Evolutionary conservation across 2,113 vertebrate species (phyloP), one percentile per base, ranked within the genome.

Genomic region (Paraplagusia blochii): DNA sequence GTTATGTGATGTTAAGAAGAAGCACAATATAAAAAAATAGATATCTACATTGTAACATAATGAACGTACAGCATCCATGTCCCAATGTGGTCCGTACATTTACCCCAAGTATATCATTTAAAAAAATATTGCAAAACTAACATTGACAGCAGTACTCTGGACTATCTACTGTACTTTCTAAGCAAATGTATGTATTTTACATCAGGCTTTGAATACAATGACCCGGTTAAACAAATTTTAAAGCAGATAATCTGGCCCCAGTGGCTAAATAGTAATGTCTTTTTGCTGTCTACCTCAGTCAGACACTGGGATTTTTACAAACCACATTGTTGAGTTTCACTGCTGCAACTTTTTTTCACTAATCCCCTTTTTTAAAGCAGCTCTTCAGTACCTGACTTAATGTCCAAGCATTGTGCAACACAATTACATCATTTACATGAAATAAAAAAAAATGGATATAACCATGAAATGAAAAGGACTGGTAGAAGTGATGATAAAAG

Each of bases 31-130:
- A 88, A 89, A 91, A n/a, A 90, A 89, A 91, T 86, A 70, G 66
- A 90, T 81, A 88, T 91, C 88, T 92, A 92, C 87, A 91, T 73
- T 83, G 81, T 86, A 90, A 87, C 88, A 86, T 76, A 72, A 82
- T 82, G 72, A 87, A 19, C 55, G 50, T 85, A 90, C 87, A 88
- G 82, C 81, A 81, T 66, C 73, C 22, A 76, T 85, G 82, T 80
- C 74, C 66, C 69, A 64, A 73, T 50, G 63, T 73, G 45, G 51
- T 75, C 66, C 66, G 62, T 79, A 80, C 63, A 77, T 60, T 63
- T 59, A 11, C 63, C 63, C 60, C 62, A 58, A 43, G 71, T 50
- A 64, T 56, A 61, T 43, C 61, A 40, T 44, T 45, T 64, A 39
- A 66, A 29, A 16, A 16, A 43, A 49, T 66, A 75, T 75, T 64